Evolutionary conservation across 2,113 vertebrate genomes (phyloP).

Genomic region (Paraplagusia blochii): DNA sequence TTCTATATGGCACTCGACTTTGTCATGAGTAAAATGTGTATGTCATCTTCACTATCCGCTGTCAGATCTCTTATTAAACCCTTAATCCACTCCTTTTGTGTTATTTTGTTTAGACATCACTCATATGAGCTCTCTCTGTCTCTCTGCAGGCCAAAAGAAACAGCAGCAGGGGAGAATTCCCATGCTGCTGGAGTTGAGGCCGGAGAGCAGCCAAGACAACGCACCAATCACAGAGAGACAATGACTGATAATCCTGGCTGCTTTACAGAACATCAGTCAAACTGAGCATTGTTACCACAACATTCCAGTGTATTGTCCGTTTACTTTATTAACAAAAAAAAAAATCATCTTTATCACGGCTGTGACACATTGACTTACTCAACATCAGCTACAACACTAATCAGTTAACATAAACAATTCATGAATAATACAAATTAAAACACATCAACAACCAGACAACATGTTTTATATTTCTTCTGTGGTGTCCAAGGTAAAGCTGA

Average conservation of each 20-base stretch:
- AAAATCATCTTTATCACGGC: conserved; percentile 19
- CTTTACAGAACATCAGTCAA: conserved; percentile 72
- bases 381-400: not conserved
- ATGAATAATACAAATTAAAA: too few species aligned
- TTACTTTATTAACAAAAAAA: conserved; percentile 19
- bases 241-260: conserved; percentile 64
- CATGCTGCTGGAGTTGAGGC: conserved; percentile 60
- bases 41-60: conserved; percentile 8
- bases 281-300: conserved; percentile 54
- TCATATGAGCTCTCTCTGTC: conserved; percentile 41
- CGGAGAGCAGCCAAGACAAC: conserved; percentile 55
- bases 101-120: conserved; percentile 57
- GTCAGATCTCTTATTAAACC: conserved; percentile 40
- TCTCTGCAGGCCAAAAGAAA: conserved; percentile 38
- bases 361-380: not conserved
- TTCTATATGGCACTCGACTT: not conserved
- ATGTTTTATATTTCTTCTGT: not conserved
- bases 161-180: conserved; percentile 62
- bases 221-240: conserved; percentile 64
- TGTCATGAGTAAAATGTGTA: too few species aligned
- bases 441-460: too few species aligned
- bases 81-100: conserved; percentile 31
- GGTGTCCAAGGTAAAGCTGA: not conserved
- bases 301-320: conserved; percentile 55
- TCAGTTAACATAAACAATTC: too few species aligned